These are phyloP conservation scores for Bovichtus diacanthus DNA, from an alignment of 2,797 vertebrate genomes.

Conservation along the genomic window DNA sequence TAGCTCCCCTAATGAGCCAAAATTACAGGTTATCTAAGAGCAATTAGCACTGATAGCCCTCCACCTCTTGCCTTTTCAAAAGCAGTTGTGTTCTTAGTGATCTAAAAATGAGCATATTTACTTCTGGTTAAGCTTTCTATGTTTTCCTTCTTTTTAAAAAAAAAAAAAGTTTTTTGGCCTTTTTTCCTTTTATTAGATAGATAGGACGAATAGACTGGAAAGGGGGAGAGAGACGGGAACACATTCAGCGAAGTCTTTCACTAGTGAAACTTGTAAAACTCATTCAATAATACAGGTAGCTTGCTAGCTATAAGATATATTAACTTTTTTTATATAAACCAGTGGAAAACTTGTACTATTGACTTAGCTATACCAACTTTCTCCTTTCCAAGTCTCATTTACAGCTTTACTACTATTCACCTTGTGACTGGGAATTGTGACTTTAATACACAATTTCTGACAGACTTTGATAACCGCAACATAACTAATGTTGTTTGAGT, in stretches of 20 bases:
- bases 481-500: neutral
- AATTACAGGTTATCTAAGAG: slow-evolving; percentile 37
- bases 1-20: slow-evolving; percentile 61
- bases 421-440: neutral
- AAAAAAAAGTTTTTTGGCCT: too few species aligned
- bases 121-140: neutral
- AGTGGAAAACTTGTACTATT: neutral
- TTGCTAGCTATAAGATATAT: too few species aligned
- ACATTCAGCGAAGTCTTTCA: too few species aligned
- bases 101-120: neutral
- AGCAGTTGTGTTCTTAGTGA: neutral
- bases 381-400: slow-evolving; percentile 5
- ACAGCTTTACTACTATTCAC: neutral
- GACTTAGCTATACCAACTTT: neutral
- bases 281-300: slow-evolving; percentile 1
- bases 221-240: too few species aligned
- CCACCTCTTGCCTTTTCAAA: neutral
- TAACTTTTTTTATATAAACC: too few species aligned
- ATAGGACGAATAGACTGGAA: too few species aligned
- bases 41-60: slow-evolving; percentile 9
- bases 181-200: too few species aligned
- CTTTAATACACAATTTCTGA: neutral
- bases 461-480: neutral
- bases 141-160: too few species aligned
- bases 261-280: slow-evolving; percentile 25